Base-by-base conservation (phyloP, 2,888 invertebrate genomes). In the Achlya flavicornis region DNA sequence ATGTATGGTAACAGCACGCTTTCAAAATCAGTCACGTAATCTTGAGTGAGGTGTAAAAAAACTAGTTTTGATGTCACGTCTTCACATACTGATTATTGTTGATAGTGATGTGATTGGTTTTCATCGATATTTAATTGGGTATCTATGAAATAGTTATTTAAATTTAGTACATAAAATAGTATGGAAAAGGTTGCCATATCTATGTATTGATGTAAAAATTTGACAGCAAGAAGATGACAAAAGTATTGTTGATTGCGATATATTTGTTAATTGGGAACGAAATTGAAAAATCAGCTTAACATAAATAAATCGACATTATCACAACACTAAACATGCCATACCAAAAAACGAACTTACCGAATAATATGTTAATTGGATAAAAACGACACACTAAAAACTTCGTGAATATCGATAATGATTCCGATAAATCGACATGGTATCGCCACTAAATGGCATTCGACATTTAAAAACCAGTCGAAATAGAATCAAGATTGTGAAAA, bases 381-480 rank as follows among this genome's bases (percentile, higher is more conserved):
- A 19, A 53, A 53, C 26, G 26, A 26, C n/a, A 58, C 57, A 48
- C 38, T 46, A 35, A 61, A 38, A 62, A 62, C 53, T 53, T 53
- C 53, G 19, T 53, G n/a, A 14, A 58, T 58, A 41, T 57, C 60
- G 60, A 41, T 60, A 41, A 41, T 41, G 60, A 59, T 66, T 35
- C 35, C 57, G 61, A 53, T 33, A 59, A 60, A 19, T 26, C 33
- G 19, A 60, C 60, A 60, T 38, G 8, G 19, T 26, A 41, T 41
- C 60, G 26, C 14, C 38, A 58, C 66, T 71, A 67, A 73, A 79
- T 76, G 76, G 73, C 69, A 67, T 71, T 70, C 75, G 78, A 76
- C 77, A 81, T 84, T 83, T 78, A 70, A 77, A 77, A 74, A 74
- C 53, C 53, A 16, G 53, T 53, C 69, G 71, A 70, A 67, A 69